Percentiles rank a stretch among this genome's conserved stretches.
Evolutionary conservation across 2,113 vertebrate species (phyloP).

Genomic region (Polypterus bichir): DNA sequence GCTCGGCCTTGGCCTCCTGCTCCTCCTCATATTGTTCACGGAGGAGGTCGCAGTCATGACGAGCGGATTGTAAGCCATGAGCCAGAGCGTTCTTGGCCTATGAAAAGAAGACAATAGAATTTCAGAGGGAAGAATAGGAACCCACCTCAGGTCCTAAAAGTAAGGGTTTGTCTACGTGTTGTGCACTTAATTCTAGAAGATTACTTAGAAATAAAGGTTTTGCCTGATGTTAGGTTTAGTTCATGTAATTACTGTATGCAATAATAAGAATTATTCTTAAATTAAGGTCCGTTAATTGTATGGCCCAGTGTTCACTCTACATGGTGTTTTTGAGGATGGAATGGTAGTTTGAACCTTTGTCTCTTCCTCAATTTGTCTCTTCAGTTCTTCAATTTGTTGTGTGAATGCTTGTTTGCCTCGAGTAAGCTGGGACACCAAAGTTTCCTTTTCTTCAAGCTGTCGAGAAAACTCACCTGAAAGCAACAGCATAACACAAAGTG

Average conservation of each 20-base stretch:
- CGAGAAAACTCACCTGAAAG: slow-evolving; percentile 54
- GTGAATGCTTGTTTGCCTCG: slow-evolving; percentile 59
- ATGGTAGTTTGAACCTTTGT: slow-evolving; percentile 43
- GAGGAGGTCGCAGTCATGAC: slow-evolving; percentile 65
- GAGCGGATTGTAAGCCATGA: slow-evolving; percentile 58
- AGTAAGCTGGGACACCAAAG: slow-evolving; percentile 58
- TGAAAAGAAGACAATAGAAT: neutral
- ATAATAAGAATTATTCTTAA: no score
- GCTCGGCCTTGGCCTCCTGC: slow-evolving; percentile 52
- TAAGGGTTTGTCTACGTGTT: no score
- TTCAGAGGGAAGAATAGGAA: no score
- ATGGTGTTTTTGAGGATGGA: no score
- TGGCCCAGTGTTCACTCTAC: no score
- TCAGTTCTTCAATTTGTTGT: slow-evolving; percentile 68
- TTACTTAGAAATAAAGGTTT: no score
- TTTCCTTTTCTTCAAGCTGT: slow-evolving; percentile 67
- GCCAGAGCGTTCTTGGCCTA: slow-evolving; percentile 76
- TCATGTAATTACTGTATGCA: no score
- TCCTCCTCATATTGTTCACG: slow-evolving; percentile 65
- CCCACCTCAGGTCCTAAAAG: no score
- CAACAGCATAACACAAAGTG: neutral
- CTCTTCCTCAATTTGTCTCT: slow-evolving; percentile 69
- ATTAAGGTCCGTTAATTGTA: no score
- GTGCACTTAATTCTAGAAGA: no score
- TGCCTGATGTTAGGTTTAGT: no score